These are phyloP conservation scores for Xenopus laevis DNA, from an alignment of 2,113 vertebrate genomes.

Conservation along the genomic window DNA sequence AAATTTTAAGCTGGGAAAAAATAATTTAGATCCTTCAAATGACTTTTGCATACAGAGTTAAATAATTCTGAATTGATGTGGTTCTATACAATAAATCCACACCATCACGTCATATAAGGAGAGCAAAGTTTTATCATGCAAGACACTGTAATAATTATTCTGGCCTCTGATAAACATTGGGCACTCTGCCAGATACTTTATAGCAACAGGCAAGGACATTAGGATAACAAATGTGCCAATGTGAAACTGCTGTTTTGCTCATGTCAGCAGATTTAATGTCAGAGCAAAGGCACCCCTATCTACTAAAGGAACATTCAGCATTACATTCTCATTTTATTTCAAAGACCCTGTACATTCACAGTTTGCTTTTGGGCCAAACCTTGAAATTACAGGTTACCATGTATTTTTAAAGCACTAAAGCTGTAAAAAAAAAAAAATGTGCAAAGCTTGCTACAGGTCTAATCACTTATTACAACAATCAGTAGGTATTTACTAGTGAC, in stretches of 20 bases:
- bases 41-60: no score
- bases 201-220: slow-evolving; percentile 58
- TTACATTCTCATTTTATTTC: slow-evolving; percentile 55
- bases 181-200: slow-evolving; percentile 57
- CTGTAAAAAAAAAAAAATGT: no score
- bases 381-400: no score
- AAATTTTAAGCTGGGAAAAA: no score
- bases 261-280: slow-evolving; percentile 67
- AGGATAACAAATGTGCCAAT: slow-evolving; percentile 52
- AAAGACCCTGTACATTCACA: slow-evolving; percentile 42
- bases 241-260: slow-evolving; percentile 57
- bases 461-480: no score
- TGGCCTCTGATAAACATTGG: slow-evolving; percentile 45
- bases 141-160: slow-evolving; percentile 47
- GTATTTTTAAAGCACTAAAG: no score
- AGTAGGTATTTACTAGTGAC: no score
- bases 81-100: not conserved
- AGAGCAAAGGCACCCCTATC: slow-evolving; percentile 66
- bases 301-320: slow-evolving; percentile 59
- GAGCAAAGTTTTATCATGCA: slow-evolving; percentile 53
- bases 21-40: no score
- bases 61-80: no score
- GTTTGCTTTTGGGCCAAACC: not conserved
- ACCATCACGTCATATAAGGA: slow-evolving; percentile 17
- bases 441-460: no score